Percentiles rank a stretch among this genome's conserved stretches.
These are phyloP conservation scores for Myodes glareolus DNA, from an alignment of 2,113 vertebrate genomes.

Conservation along the genomic window DNA sequence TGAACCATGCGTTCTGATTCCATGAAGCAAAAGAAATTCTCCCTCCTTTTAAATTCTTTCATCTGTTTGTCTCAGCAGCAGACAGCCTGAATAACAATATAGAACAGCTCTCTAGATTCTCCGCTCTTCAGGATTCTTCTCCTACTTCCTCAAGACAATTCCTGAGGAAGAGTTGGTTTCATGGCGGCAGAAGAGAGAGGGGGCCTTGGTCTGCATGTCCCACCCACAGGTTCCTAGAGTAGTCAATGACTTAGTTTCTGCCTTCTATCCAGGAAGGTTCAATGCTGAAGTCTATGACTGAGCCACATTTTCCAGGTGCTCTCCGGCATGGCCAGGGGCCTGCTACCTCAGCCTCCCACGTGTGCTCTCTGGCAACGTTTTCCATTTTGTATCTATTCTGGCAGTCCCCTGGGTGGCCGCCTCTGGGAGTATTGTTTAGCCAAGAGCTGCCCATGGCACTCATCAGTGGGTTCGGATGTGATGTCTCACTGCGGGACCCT, in stretches of 20 bases:
- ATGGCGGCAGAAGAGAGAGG: not conserved
- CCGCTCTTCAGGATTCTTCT: not conserved
- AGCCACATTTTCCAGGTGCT: not conserved
- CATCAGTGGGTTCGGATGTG: not conserved
- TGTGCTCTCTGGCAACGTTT: not conserved
- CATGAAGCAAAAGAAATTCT: not conserved
- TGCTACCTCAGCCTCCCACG: not conserved
- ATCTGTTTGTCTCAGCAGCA: not conserved
- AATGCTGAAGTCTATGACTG: not conserved
- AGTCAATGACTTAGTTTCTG: not conserved
- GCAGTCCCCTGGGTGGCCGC: rapidly evolving
- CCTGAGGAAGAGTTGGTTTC: not conserved
- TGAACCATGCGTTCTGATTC: not conserved
- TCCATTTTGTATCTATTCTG: not conserved
- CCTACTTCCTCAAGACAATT: not conserved
- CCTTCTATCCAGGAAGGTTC: not conserved
- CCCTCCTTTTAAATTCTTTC: not conserved
- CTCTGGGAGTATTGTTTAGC: not conserved
- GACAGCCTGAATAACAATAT: not conserved
- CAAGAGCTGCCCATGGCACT: not conserved
- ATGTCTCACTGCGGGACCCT: not conserved
- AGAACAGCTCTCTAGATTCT: not conserved
- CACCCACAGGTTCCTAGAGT: too few species aligned
- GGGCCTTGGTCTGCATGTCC: not conserved
- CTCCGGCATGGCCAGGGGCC: not conserved